A percentile compares a stretch with the other conserved stretches of the same genome.
These are phyloP conservation scores for Mechanitis mazaeus DNA, from an alignment of 2,888 invertebrate genomes.

Conservation along the genomic window DNA sequence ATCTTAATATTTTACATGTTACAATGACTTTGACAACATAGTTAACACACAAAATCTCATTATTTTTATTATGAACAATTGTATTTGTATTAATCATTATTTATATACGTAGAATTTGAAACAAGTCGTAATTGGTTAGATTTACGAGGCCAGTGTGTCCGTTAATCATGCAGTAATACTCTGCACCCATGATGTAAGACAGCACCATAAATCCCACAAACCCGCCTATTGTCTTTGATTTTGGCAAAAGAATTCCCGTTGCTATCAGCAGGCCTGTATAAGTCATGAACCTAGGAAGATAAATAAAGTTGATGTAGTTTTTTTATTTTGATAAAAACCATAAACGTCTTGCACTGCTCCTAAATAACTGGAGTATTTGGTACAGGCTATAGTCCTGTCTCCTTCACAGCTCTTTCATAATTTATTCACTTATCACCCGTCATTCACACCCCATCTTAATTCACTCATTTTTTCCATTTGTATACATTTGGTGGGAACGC, in stretches of 20 bases:
- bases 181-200: constrained; percentile 89
- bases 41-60: background rate
- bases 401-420: too few relatives aligned
- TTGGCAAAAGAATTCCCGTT: constrained; percentile 90
- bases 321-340: too few relatives aligned
- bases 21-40: too few relatives aligned
- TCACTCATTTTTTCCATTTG: too few relatives aligned
- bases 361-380: too few relatives aligned
- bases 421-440: too few relatives aligned
- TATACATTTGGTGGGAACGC: too few relatives aligned
- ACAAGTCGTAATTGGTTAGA: constrained; percentile 55
- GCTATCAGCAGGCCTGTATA: constrained; percentile 90
- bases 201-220: constrained; percentile 87
- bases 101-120: constrained; percentile 48
- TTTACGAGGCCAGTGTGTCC: constrained; percentile 70
- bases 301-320: constrained; percentile 2
- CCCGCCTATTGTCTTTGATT: constrained; percentile 85
- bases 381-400: too few relatives aligned
- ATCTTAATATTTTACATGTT: background rate
- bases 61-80: background rate
- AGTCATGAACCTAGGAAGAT: constrained; percentile 81
- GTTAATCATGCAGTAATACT: constrained; percentile 80
- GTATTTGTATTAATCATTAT: background rate
- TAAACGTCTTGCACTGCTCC: too few relatives aligned
- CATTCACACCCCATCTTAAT: too few relatives aligned